Percentiles rank a stretch among this genome's conserved stretches.
phyloP scores from a whole-genome alignment of 1,140 invertebrate species.

The Zaprionus nigranus region DNA sequence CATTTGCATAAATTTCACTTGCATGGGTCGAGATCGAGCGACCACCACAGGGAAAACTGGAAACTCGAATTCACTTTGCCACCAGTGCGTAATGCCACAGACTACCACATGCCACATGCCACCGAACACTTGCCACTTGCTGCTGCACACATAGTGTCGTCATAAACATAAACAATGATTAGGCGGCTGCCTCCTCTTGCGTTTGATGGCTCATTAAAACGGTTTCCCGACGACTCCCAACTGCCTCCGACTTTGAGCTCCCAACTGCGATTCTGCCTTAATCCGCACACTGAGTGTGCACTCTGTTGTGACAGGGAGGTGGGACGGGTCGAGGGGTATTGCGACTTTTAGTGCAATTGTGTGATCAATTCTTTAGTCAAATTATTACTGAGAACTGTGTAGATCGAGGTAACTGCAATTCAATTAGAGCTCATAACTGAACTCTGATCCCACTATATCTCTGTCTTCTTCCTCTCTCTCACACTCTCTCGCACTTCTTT shows the following conservation, averaged over 20 bases:
- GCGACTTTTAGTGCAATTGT: background rate
- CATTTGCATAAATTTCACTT: conserved; percentile 80
- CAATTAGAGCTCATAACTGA: conserved; percentile 15
- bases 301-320: background rate
- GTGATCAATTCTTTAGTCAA: conserved; percentile 19
- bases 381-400: conserved; percentile 12
- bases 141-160: conserved; percentile 10
- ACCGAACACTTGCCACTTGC: conserved; percentile 12
- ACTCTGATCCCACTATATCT: conserved; percentile 5
- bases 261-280: background rate
- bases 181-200: conserved; percentile 37
- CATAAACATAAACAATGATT: conserved; percentile 59
- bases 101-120: conserved; percentile 4
- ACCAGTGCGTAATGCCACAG: conserved; percentile 35
- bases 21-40: conserved; percentile 36
- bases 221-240: conserved; percentile 56
- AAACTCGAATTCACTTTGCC: conserved; percentile 6
- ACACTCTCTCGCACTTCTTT: background rate
- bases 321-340: background rate
- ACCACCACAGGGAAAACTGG: conserved; percentile 8
- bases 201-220: conserved; percentile 67
- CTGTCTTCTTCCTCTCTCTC: background rate
- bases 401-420: conserved; percentile 5
- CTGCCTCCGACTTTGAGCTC: conserved; percentile 25
- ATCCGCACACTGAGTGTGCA: background rate